Percentiles rank a stretch among this genome's conserved stretches.
Conservation (phyloP, 2,888 invertebrate genomes). For the Philereme vetulata region DNA sequence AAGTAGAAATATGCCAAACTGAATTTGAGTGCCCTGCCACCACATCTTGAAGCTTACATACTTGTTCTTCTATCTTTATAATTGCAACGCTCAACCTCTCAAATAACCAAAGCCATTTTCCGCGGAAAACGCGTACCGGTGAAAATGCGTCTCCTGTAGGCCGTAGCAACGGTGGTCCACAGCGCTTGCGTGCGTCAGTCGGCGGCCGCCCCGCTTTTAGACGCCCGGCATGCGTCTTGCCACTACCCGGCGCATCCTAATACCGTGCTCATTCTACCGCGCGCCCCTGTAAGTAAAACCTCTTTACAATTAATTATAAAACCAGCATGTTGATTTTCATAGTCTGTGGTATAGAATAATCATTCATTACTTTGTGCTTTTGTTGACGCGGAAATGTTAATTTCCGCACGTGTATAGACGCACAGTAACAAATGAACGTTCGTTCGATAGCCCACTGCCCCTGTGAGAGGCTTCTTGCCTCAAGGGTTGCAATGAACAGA, state of each 20-base stretch:
- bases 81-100: no score
- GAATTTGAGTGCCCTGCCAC: no score
- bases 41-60: no score
- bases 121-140: slow-evolving; percentile 31
- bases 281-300: slow-evolving; percentile 76
- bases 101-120: neutral
- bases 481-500: slow-evolving; percentile 73
- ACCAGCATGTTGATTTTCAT: neutral
- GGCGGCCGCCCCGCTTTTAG: slow-evolving; percentile 72
- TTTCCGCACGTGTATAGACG: slow-evolving; percentile 77
- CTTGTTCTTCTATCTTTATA: no score
- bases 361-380: slow-evolving; percentile 32
- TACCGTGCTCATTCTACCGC: slow-evolving; percentile 60
- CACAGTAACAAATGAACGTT: slow-evolving; percentile 76
- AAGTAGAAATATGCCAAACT: no score
- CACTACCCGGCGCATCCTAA: slow-evolving; percentile 48
- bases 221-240: slow-evolving; percentile 68
- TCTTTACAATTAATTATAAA: neutral
- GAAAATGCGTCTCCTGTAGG: slow-evolving; percentile 52
- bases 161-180: slow-evolving; percentile 49
- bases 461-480: slow-evolving; percentile 75
- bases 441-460: slow-evolving; percentile 84
- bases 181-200: slow-evolving; percentile 78
- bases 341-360: neutral
- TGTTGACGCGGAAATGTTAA: slow-evolving; percentile 50